Conservation (phyloP, 2,888 invertebrate species). For the Barypeithes pellucidus region DNA sequence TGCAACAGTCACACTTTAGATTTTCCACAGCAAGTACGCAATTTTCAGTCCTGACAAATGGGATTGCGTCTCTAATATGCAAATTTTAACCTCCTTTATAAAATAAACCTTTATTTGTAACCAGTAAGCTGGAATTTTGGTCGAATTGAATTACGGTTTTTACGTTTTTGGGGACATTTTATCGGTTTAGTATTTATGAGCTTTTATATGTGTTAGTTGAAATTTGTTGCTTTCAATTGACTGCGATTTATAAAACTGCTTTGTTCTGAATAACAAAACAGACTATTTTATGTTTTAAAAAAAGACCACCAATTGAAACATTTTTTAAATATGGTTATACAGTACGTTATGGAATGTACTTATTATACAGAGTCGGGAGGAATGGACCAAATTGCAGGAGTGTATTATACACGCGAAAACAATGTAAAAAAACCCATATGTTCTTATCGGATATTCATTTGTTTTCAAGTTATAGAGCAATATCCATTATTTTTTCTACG, state of each 20-base stretch:
- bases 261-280: constrained; percentile 13
- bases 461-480: too few species aligned
- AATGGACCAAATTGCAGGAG: too few species aligned
- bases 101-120: constrained; percentile 13
- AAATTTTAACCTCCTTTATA: constrained; percentile 3
- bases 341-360: too few species aligned
- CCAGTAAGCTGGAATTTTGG: constrained; percentile 9
- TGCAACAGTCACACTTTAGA: constrained; percentile 11
- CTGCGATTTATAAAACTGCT: constrained; percentile 8
- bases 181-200: constrained; percentile 18
- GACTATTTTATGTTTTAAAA: background rate
- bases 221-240: constrained; percentile 18
- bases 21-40: constrained; percentile 10
- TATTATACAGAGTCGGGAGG: too few species aligned
- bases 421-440: too few species aligned
- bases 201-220: background rate
- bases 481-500: too few species aligned
- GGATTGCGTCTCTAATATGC: constrained; percentile 11
- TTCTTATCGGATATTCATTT: too few species aligned
- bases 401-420: too few species aligned
- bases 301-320: background rate
- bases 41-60: constrained; percentile 15
- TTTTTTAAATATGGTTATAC: too few species aligned
- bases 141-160: constrained; percentile 18
- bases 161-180: constrained; percentile 18